Evolutionary conservation across 2,797 vertebrate species (phyloP).

Genomic region (Mus caroli): DNA sequence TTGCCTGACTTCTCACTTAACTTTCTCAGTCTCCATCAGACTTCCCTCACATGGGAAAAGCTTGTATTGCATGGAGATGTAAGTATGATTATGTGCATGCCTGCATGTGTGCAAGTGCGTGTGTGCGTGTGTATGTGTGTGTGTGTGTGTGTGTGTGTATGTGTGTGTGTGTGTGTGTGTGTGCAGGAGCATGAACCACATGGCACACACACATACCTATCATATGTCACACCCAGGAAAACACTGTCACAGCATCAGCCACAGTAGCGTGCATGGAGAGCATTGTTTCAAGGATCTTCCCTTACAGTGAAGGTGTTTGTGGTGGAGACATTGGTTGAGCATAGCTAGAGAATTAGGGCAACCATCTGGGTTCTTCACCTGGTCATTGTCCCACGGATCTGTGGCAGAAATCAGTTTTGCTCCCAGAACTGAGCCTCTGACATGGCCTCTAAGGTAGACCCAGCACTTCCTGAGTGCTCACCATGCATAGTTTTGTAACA

Average conservation of each 20-base stretch:
- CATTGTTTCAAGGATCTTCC: no score
- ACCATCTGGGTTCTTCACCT: not conserved
- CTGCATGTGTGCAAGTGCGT: not conserved
- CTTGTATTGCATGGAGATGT: not conserved
- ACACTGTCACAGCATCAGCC: no score
- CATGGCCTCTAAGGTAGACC: no score
- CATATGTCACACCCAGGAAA: no score
- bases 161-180: not conserved
- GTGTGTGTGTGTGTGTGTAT: not conserved
- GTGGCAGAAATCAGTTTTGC: no score
- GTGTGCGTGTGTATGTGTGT: not conserved
- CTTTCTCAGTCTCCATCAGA: not conserved
- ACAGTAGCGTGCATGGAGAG: fast-evolving
- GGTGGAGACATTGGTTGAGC: no score
- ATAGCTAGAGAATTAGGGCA: not conserved
- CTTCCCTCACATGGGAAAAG: not conserved
- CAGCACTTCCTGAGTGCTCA: not conserved
- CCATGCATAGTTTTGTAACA: not conserved
- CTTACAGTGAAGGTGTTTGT: not conserved
- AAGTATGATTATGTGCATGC: not conserved
- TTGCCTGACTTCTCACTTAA: not conserved
- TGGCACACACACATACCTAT: not conserved
- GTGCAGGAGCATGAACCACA: not conserved
- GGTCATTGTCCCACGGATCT: not conserved
- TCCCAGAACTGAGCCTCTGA: not conserved